Evolutionary conservation across 2,797 vertebrate species (phyloP), one percentile per base, ranked within the genome.

Genomic region (Alectoris magna): DNA sequence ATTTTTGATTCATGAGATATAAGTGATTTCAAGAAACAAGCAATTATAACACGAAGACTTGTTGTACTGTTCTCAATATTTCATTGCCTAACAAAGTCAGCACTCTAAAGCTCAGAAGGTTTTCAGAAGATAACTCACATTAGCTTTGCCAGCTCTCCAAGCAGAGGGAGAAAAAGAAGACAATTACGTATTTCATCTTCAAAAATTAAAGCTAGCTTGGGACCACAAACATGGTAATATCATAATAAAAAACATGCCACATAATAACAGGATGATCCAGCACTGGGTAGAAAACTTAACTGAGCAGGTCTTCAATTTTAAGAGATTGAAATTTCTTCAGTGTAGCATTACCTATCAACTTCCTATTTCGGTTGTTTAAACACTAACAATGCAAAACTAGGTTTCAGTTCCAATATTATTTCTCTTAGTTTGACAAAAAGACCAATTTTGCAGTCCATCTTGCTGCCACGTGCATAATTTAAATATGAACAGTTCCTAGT

Each of bases 1-100:
- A 74, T 73, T 60, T 93, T 69, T 87, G 26, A 85, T 90, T 87
- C 78, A 80, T 66, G 69, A 93, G 6, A 66, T 68, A 77, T 58
- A 80, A 62, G 7, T 77, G 31, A 87, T 16, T 41, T 74, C 73
- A 91, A 80, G 36, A 26, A 72, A 84, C 77, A 63, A 15, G 53
- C 8, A 90, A 10, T 48, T 4, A 19, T 39, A 83, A 39, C 2
- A 11, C 34, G 75, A 59, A 29, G 60, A 95, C 48, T 63, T 92
- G 68, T 64, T 70, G 17, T 27, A 39, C 11, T 53, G 24, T 68
- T 90, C 77, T 34, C 34, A 64, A 16, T 71, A 43, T 62, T 87
- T 79, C 60, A 55, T 1, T 34, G 5, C 63, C 48, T 60, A 84
- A 75, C 17, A 79, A 10, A 71, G 24, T 67, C 39, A 73, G 26